Conservation (phyloP, 2,888 invertebrate genomes). For the Baronia brevicornis region DNA sequence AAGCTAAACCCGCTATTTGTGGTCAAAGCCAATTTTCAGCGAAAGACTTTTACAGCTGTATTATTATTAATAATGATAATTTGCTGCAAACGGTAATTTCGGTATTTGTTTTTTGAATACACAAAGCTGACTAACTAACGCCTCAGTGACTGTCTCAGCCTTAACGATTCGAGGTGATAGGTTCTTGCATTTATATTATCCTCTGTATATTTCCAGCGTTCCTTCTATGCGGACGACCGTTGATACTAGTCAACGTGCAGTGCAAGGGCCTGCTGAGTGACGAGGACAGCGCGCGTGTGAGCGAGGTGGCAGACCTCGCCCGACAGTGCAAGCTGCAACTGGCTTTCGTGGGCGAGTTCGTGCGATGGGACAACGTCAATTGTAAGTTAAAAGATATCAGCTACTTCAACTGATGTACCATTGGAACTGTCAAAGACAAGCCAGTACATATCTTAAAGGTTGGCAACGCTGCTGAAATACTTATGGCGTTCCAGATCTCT, state of each 20-base stretch:
- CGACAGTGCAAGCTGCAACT: slow-evolving; percentile 32
- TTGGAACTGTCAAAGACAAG: too few relatives aligned
- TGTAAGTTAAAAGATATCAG: slow-evolving; percentile 54
- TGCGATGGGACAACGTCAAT: slow-evolving; percentile 46
- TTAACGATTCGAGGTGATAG: slow-evolving; percentile 4
- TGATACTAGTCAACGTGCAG: slow-evolving; percentile 65
- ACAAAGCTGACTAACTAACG: too few relatives aligned
- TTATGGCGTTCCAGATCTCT: too few relatives aligned
- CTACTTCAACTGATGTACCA: too few relatives aligned
- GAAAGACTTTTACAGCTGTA: too few relatives aligned
- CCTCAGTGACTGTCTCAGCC: slow-evolving; percentile 9
- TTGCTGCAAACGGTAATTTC: too few relatives aligned
- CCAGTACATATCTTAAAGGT: too few relatives aligned
- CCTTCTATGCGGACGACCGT: slow-evolving; percentile 61
- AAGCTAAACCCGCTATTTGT: too few relatives aligned
- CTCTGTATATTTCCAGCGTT: slow-evolving; percentile 54
- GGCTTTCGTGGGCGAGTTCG: slow-evolving; percentile 53
- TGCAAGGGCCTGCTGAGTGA: slow-evolving; percentile 35
- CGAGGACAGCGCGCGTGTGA: slow-evolving; percentile 34
- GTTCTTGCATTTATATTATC: background rate
- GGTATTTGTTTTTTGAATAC: too few relatives aligned
- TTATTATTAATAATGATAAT: too few relatives aligned
- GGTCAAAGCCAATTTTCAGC: too few relatives aligned
- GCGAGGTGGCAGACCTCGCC: slow-evolving; percentile 36
- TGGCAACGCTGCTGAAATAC: too few relatives aligned